These are phyloP conservation scores for Aradophagus sp. DNA, from an alignment of 1,140 invertebrate species.

Conservation along the genomic window DNA sequence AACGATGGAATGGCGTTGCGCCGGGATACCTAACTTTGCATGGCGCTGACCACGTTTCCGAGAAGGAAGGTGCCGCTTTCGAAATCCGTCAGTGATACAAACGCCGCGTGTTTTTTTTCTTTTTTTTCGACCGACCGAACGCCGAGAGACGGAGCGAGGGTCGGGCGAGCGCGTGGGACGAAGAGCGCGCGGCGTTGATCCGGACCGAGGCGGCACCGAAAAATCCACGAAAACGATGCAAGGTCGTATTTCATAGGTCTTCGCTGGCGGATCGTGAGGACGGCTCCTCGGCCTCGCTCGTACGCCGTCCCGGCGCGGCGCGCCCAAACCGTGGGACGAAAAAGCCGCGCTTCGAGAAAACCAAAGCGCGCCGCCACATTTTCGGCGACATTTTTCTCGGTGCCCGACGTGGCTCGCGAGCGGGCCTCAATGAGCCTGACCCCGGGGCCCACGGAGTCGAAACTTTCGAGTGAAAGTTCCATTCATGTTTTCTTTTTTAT, in stretches of 20 bases:
- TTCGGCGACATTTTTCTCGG: no score
- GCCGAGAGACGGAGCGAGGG: not conserved
- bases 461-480: slow-evolving; percentile 20
- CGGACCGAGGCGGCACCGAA: slow-evolving; percentile 43
- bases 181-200: slow-evolving; percentile 25
- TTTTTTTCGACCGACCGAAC: slow-evolving; percentile 17
- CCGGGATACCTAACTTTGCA: slow-evolving; percentile 23
- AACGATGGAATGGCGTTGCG: slow-evolving; percentile 18
- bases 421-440: no score
- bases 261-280: slow-evolving; percentile 35
- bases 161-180: slow-evolving; percentile 13
- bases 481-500: slow-evolving; percentile 28
- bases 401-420: no score
- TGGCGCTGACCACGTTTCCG: slow-evolving; percentile 48
- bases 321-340: no score
- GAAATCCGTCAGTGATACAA: slow-evolving; percentile 58
- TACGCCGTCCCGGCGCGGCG: not conserved
- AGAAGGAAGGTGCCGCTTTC: slow-evolving; percentile 60
- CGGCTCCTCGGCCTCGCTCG: slow-evolving; percentile 6
- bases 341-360: no score
- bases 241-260: slow-evolving; percentile 61
- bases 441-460: no score
- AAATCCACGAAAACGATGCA: slow-evolving; percentile 59
- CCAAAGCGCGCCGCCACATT: not conserved
- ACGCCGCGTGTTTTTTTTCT: slow-evolving; percentile 45